These are phyloP conservation scores for Clanis bilineata DNA, from an alignment of 2,888 invertebrate species.

Conservation along the genomic window DNA sequence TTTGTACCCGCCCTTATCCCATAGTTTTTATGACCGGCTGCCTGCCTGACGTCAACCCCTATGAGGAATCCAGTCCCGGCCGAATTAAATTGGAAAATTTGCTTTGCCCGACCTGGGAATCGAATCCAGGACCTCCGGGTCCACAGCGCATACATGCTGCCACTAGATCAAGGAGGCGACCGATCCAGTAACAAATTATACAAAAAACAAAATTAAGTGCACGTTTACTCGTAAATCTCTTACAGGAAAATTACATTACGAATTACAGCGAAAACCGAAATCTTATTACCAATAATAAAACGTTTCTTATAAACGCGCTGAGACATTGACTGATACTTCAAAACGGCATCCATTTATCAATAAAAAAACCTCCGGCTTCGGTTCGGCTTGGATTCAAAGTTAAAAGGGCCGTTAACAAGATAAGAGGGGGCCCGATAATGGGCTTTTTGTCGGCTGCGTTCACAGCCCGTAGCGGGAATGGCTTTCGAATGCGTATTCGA, in stretches of 20 bases:
- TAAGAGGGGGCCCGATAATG: conserved; percentile 66
- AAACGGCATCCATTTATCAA: conserved; percentile 50
- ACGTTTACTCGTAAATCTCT: not conserved
- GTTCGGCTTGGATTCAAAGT: conserved; percentile 54
- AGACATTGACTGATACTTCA: conserved; percentile 48
- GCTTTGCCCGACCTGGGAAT: too few relatives aligned
- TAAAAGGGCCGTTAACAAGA: conserved; percentile 70
- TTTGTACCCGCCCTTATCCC: too few relatives aligned
- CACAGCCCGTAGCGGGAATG: too few relatives aligned
- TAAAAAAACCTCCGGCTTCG: conserved; percentile 39
- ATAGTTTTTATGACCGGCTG: too few relatives aligned
- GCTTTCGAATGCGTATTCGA: too few relatives aligned
- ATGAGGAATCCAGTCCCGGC: too few relatives aligned
- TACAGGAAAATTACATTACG: conserved; percentile 1
- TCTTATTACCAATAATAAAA: conserved; percentile 29
- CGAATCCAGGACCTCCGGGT: too few relatives aligned
- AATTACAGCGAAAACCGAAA: not conserved
- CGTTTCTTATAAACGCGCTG: conserved; percentile 37
- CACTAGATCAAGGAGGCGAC: too few relatives aligned
- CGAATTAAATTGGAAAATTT: too few relatives aligned
- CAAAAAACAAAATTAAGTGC: not conserved
- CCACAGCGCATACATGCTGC: too few relatives aligned
- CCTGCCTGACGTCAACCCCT: too few relatives aligned
- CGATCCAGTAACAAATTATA: not conserved
- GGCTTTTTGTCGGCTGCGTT: conserved; percentile 59